phyloP scores from a whole-genome alignment of 2,888 invertebrate genomes.

The Lasioglossum leucozonium region DNA sequence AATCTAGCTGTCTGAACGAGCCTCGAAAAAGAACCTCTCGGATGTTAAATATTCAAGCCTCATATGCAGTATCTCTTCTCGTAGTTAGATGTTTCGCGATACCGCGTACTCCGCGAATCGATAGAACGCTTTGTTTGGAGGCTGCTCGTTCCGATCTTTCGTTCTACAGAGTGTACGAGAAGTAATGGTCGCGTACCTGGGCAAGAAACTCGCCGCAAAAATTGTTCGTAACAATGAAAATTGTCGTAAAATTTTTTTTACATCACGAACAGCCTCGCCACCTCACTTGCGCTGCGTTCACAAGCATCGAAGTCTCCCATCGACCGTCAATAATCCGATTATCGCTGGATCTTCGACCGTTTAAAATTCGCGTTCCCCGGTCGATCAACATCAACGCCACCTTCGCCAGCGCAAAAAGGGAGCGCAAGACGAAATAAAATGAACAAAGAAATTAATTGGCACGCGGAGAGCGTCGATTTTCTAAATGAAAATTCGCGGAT shows the following conservation, averaged over 20 bases:
- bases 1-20: constrained; percentile 31
- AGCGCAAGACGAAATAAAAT: background rate
- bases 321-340: background rate
- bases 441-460: background rate
- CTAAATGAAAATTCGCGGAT: background rate
- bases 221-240: too few species aligned
- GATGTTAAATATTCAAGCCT: constrained; percentile 78
- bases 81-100: constrained; percentile 35
- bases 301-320: background rate
- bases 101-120: constrained; percentile 34
- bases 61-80: constrained; percentile 77
- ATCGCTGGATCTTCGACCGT: background rate
- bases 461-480: background rate
- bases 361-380: background rate
- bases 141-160: background rate
- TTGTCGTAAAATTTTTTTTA: too few species aligned
- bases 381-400: background rate
- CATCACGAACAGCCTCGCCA: background rate
- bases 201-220: too few species aligned
- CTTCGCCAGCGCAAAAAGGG: background rate
- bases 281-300: background rate
- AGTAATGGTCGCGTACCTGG: too few species aligned
- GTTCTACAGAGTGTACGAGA: background rate
- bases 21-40: constrained; percentile 19
- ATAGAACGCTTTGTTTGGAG: constrained; percentile 30